Evolutionary conservation across 2,888 invertebrate species (phyloP), one percentile per base, ranked within the genome.

Genomic region (Agonopterix heracliana): DNA sequence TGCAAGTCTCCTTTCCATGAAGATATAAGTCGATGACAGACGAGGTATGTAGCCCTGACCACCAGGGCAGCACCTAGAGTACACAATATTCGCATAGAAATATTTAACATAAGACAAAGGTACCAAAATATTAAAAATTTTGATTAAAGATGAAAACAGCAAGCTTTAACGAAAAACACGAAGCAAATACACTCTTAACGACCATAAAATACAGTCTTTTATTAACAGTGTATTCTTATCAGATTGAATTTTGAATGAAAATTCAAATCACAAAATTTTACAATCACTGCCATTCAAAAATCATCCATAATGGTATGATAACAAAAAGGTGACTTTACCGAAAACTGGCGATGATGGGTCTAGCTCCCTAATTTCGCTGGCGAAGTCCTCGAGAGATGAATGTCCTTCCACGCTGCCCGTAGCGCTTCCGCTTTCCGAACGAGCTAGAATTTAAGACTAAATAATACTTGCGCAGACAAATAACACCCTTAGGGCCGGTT

Each of bases 1-100:
- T 97, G 97, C 53, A 98, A 88, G 81, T 98, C 98, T 0, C 95
- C 94, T 85, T 97, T 98, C 98, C 98, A 98, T 0, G 97, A 95
- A 0, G 97, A 97, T 71, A 98, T 98, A 52, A 98, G 90, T 14
- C 97, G 93, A 80, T 98, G 98, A 71, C 98, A 98, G 38, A 98
- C 97, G 64, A 98, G 90, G 71, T 97, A 97, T 0, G 97, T 97
- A 7, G 98, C 96, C 52, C 96, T 92, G 0, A 97, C 96, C 68
- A 98, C 98, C 55, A 98, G 80, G 2, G 96, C 96, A 5, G 88
- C 80, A 51, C 88, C 89, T 89, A 53, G 3, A 53, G 44, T 42
- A 50, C 44, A 9, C 36, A 45, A 26, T 5, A 3, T 26, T 5
- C 26, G 7, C 26, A 26, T 26, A 26, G 8, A 2, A 35, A 42